Evolutionary conservation across 2,797 vertebrate species (phyloP).

Genomic region (Amazona ochrocephala): DNA sequence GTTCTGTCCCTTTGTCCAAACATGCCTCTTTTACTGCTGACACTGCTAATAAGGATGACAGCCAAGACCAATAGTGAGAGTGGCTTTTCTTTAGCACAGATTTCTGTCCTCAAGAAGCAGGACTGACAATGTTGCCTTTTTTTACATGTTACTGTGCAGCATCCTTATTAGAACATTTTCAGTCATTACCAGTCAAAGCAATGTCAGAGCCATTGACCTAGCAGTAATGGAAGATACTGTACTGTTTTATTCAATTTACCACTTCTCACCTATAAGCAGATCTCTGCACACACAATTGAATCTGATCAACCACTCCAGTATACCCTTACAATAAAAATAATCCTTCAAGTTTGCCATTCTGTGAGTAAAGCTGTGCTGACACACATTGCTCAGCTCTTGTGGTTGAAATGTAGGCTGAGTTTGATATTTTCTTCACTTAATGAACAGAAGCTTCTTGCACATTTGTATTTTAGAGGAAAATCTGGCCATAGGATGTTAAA

Average conservation of each 20-base stretch:
- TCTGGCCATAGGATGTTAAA: not conserved
- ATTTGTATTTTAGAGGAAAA: not conserved
- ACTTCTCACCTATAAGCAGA: not conserved
- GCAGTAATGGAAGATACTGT: not conserved
- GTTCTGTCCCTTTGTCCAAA: accelerated
- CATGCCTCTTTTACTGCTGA: not conserved
- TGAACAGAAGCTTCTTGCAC: not conserved
- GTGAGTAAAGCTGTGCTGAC: not conserved
- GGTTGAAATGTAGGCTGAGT: not conserved
- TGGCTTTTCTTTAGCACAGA: not conserved
- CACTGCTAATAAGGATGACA: not conserved
- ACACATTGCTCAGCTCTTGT: not conserved
- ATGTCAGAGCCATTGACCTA: not conserved
- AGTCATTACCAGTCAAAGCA: not conserved
- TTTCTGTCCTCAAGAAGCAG: not conserved
- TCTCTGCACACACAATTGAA: not conserved
- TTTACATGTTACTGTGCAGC: not conserved
- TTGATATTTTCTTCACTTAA: not conserved
- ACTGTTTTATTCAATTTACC: not conserved
- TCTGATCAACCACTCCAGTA: not conserved
- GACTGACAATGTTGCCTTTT: not conserved
- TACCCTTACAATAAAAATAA: not conserved
- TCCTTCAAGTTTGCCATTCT: not conserved
- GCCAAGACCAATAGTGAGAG: not conserved
- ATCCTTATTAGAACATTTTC: not conserved